Conservation (phyloP, 2,797 vertebrate species). For the Hemitrygon akajei region DNA sequence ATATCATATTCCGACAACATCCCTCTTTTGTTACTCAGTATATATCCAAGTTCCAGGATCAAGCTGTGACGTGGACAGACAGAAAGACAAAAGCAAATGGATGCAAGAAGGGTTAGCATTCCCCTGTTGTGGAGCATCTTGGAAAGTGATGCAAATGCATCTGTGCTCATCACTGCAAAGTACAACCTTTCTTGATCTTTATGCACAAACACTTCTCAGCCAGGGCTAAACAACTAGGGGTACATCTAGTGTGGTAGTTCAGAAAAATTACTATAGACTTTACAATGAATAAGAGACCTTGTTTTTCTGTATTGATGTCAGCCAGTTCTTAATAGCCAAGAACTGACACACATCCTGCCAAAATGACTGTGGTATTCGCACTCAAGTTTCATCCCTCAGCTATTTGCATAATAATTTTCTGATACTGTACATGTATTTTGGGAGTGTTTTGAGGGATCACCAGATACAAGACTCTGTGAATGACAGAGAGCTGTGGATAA, state of each 20-base stretch:
- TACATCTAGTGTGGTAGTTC: not conserved
- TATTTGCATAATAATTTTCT: not conserved
- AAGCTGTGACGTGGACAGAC: not conserved
- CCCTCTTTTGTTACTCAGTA: not conserved
- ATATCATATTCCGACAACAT: not conserved
- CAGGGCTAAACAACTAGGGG: not conserved
- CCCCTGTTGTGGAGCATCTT: not conserved
- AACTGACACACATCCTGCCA: not conserved
- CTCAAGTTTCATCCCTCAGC: not conserved
- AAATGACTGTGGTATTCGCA: not conserved
- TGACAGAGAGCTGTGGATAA: not conserved
- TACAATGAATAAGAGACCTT: not conserved
- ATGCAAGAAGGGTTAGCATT: not conserved
- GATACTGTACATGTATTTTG: not conserved
- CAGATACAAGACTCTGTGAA: not conserved
- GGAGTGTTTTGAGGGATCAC: not conserved
- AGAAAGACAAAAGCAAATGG: not conserved
- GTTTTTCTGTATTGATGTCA: not conserved
- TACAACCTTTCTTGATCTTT: not conserved
- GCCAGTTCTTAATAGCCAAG: not conserved
- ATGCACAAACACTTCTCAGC: not conserved
- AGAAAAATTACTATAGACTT: not conserved
- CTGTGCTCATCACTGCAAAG: not conserved
- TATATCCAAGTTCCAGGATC: not conserved
- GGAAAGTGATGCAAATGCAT: not conserved